These are phyloP conservation scores for Gnathonemus longibarbis DNA, from an alignment of 2,113 vertebrate species.

Conservation along the genomic window DNA sequence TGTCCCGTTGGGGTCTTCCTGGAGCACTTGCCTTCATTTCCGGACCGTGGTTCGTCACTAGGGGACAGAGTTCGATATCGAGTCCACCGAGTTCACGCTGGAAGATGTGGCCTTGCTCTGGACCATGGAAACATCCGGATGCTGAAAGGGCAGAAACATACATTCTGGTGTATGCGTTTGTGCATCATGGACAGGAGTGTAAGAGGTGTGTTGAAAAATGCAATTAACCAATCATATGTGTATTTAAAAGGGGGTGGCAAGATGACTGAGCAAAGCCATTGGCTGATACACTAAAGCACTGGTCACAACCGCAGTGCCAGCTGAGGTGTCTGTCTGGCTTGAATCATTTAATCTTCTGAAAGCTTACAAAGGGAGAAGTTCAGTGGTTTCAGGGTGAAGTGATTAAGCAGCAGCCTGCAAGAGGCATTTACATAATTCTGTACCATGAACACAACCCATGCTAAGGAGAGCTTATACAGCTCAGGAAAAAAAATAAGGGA, in stretches of 20 bases:
- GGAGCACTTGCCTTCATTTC: not conserved
- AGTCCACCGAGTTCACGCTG: slow-evolving; percentile 7
- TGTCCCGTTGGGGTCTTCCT: not conserved
- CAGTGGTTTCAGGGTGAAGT: not conserved
- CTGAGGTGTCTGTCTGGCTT: not conserved
- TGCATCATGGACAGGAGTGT: not conserved
- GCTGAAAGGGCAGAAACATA: slow-evolving; percentile 20
- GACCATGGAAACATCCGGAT: slow-evolving; percentile 11
- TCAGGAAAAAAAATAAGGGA: not conserved
- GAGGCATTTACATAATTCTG: not conserved
- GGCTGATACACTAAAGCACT: not conserved
- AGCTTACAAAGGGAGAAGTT: not conserved
- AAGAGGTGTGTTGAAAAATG: not conserved
- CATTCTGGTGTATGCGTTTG: not conserved
- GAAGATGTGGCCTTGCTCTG: slow-evolving; percentile 9
- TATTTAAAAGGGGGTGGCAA: not conserved
- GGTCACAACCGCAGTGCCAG: not conserved
- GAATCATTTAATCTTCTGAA: not conserved
- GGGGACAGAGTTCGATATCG: slow-evolving; percentile 15
- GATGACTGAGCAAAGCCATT: not conserved
- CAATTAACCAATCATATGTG: not conserved
- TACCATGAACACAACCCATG: not conserved
- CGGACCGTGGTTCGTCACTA: slow-evolving; percentile 16
- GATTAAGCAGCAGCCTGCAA: not conserved
- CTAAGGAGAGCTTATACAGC: not conserved